Base-by-base conservation (phyloP, 2,797 vertebrate species). In the Falco berigora region DNA sequence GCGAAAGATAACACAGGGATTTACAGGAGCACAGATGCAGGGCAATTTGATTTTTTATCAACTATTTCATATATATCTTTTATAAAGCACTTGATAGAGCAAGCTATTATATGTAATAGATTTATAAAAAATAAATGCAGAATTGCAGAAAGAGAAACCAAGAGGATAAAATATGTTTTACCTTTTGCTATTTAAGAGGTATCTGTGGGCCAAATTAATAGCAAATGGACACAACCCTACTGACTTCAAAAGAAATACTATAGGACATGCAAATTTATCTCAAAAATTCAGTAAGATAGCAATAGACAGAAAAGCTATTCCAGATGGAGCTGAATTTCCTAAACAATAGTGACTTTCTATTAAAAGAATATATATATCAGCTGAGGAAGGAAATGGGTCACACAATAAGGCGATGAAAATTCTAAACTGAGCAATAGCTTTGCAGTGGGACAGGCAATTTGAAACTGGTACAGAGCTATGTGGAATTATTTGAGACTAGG, bases 1-100 rank as follows among this genome's bases (percentile, higher is more conserved):
- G 61, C 64, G 87, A 94, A 91, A 95, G 90, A 96, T 94, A 96
- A 91, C 88, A 94, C 36, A 82, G 69, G 62, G 84, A 90, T 97
- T 96, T 92, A 86, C 40, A 75, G 64, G 30, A 89, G 23, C 38
- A 77, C 38, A 89, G 21, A 74, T 38, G 50, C 19, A 81, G 32
- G 38, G 78, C 44, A 93, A 89, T 87, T 88, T 95, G 74, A 92
- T 88, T 94, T 95, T 34, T 17, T 49, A 71, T 58, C 61, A 94
- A 52, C 44, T 46, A 15, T 64, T 95, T 66, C 24, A 44, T 76
- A 67, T 34, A 4, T 63, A 19, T 72, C 22, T 92, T 79, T 89
- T 59, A 50, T 68, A 84, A 49, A 87, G 6, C 24, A 56, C 12
- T 75, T 94, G 85, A 67, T 46, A 86, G 34, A 80, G 8, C 38